These are phyloP conservation scores for Actinemys pallida DNA, from an alignment of 2,113 vertebrate genomes.

Conservation along the genomic window DNA sequence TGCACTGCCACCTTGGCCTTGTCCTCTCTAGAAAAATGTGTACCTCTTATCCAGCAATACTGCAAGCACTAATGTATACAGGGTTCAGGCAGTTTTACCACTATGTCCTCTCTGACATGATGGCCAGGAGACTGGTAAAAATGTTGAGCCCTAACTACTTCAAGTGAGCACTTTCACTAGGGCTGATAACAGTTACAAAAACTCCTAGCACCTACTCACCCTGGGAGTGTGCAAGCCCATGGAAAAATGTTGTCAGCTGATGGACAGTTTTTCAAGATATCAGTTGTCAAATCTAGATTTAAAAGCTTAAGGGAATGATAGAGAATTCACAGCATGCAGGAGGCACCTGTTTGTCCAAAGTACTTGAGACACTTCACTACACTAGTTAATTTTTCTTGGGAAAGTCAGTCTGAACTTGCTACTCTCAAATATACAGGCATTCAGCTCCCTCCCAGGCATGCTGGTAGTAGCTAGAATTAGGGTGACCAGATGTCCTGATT, in stretches of 20 bases:
- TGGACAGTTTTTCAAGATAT: conserved; percentile 20
- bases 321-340: conserved; percentile 6
- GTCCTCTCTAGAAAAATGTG: background rate
- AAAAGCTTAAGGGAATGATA: background rate
- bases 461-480: conserved; percentile 40
- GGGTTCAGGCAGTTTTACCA: background rate
- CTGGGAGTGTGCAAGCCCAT: background rate
- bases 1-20: background rate
- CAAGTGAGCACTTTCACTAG: background rate
- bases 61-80: background rate
- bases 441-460: rapidly evolving
- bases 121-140: background rate
- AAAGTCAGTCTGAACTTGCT: background rate
- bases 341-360: conserved; percentile 40
- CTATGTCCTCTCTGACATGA: background rate
- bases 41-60: background rate
- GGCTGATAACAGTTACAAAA: background rate
- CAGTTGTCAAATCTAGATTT: conserved; percentile 12
- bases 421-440: background rate
- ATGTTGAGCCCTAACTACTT: background rate
- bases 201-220: background rate
- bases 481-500: too few species aligned
- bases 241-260: background rate
- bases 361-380: background rate
- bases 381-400: background rate